A percentile compares a stretch with the other conserved stretches of the same genome.
Evolutionary conservation across 2,113 vertebrate species (phyloP).

Genomic region (Chaetorhynchus papuensis): DNA sequence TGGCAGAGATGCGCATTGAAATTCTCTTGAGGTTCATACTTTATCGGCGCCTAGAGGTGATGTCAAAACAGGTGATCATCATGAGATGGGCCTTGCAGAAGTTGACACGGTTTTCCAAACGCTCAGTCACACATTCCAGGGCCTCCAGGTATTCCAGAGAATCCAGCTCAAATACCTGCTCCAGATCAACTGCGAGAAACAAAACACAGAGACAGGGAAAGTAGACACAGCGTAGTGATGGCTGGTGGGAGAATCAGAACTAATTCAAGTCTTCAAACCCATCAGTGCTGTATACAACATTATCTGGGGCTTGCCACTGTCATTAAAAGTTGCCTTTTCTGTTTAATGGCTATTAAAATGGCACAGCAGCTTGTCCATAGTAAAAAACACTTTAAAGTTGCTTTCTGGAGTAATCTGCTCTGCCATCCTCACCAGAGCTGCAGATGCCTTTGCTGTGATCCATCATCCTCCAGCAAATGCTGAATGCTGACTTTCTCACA

Average conservation of each 20-base stretch:
- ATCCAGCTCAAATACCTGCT: slow-evolving; percentile 90
- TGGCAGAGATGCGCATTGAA: neutral
- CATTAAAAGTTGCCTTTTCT: neutral
- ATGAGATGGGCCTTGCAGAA: slow-evolving; percentile 99
- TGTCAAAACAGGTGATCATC: slow-evolving; percentile 99
- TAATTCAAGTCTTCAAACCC: neutral
- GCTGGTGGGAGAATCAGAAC: neutral
- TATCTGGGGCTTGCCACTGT: neutral
- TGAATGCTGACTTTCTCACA: neutral
- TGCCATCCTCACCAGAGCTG: neutral
- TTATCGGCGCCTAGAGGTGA: slow-evolving; percentile 89
- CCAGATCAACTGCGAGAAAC: slow-evolving; percentile 84
- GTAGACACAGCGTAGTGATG: neutral
- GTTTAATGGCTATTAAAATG: neutral
- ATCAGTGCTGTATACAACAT: neutral
- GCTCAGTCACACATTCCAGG: slow-evolving; percentile 90
- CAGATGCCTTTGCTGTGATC: neutral
- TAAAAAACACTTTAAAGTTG: neutral
- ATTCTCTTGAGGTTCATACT: slow-evolving; percentile 32
- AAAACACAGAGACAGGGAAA: neutral
- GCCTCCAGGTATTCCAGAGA: slow-evolving; percentile 95
- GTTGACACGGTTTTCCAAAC: slow-evolving; percentile 93
- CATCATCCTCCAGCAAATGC: neutral
- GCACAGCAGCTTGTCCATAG: neutral
- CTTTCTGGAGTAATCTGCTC: neutral